Base-by-base conservation (phyloP, 2,888 invertebrate species). In the Rhingia rostrata region DNA sequence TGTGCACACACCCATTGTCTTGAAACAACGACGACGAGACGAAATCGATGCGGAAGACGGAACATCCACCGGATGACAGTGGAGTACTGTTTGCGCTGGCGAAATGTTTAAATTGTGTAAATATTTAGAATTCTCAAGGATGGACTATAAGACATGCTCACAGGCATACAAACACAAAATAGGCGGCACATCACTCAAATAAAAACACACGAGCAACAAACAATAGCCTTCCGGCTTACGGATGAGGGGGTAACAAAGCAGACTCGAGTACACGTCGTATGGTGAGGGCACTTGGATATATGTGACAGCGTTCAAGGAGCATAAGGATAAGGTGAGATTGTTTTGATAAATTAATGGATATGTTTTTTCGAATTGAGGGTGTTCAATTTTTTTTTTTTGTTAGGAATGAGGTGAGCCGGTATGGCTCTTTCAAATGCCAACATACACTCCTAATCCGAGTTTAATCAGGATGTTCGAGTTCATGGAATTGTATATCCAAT, bases 21-120 rank as follows among this genome's bases (percentile, higher is more conserved):
- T 45, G 22, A 22, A 22, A 45, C 6, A 12, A 3, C 3, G 43
- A 12, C 12, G 6, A 45, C 6, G 12, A 6, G 43, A 30, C 2
- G 1, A 5, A 35, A n/a, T 22, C 22, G 22, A 22, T 22, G 22
- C 22, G 22, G 22, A 22, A 53, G n/a, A n/a, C 33, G 6, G 4
- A 14, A 51, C 33, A 6, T 12, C 53, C 35, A 12, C 53, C 53
- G 53, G 53, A 12, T 33, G 35, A 12, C 32, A 51, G 33, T 51
- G 33, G 9, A n/a, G 51, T 72, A 49, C 39, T 77, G 75, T 81
- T 75, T 75, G 70, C 12, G 7, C 33, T 66, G 60, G 81, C 39
- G 45, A 72, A 82, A 82, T 77, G 72, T 77, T 77, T 72, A 82
- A 78, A 72, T 82, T 82, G 60, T 61, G 66, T 66, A 77, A 82